Evolutionary conservation across 2,888 invertebrate genomes (phyloP), one percentile per base, ranked within the genome.

Genomic region (Polydrusus cervinus): DNA sequence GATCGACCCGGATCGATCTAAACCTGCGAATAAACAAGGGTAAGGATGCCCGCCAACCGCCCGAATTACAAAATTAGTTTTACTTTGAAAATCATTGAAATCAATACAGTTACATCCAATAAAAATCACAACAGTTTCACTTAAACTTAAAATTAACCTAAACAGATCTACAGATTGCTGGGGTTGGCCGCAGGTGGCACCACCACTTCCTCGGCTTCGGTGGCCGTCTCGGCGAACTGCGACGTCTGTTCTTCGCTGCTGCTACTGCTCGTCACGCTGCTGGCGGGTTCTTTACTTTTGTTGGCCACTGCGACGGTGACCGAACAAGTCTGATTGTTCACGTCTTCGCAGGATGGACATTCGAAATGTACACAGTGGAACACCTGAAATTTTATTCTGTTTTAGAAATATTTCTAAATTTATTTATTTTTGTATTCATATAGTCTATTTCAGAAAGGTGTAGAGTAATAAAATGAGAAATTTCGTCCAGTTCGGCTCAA

Each of bases 331-430:
- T 71, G 76, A 47, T 34, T 66, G 53, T 76, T 74, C 8, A 64
- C 55, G 40, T 85, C 84, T 76, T 85, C 85, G 73, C 93, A 93
- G 38, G 95, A 93, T 7, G 99, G 98, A 82, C 97, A 97, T 89
- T 99, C 99, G 87, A 99, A 94, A 89, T 99, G 99, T 68, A 99
- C 99, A 86, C 97, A 95, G 86, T 99, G 98, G 88, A 99, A 99
- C 71, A 98, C 97, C 96, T 97, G 81, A 3, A 85, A 64, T 16
- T 14, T 47, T 47, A 9, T 1, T 45, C 25, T 5, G 25, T 25
- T 25, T 25, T 25, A 25, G 5, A 25, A 25, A 25, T 25, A 5
- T 25, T 25, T 25, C 5, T 25, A n/a, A n/a, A n/a, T n/a, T n/a
- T n/a, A n/a, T n/a, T n/a, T n/a, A n/a, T n/a, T n/a, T n/a, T n/a